Evolutionary conservation across 2,888 invertebrate genomes (phyloP), one percentile per base, ranked within the genome.

Genomic region (Andrena haemorrhoa): DNA sequence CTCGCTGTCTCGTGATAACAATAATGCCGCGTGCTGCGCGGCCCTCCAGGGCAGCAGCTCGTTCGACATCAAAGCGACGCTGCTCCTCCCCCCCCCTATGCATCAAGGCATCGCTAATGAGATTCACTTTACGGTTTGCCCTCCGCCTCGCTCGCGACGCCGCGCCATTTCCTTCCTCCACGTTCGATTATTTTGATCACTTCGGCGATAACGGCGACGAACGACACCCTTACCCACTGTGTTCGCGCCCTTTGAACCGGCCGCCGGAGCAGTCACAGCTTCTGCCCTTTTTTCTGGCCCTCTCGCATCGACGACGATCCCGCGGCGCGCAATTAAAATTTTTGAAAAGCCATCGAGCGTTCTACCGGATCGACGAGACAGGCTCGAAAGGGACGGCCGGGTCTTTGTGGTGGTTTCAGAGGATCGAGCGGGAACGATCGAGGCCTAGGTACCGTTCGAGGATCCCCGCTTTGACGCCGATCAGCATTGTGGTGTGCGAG

Each of bases 61-160:
- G 87, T 87, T 89, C 86, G 89, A 91, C 91, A 91, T 91, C 91
- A 91, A 91, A 91, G 91, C 89, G 85, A 79, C 83, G 78, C 73
- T 26, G 47, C 29, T n/a, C 51, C 4, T 35, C 26, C 35, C 53
- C 49, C 53, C 81, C 84, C 79, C 71, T 61, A 87, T 89, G 90
- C 90, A 90, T 82, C 91, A 88, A 88, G 86, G 88, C 89, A 90
- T 88, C 90, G 92, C 90, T 92, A 92, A 93, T 93, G 93, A 92
- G 93, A 94, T 94, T 93, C 93, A 93, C 93, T 93, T 93, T 92
- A 91, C 91, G 89, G 89, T 91, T 90, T 91, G 90, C 89, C 90
- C 92, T 88, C 10, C 87, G 83, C 81, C 81, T 10, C 29, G 63
- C 10, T 63, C 26, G 80, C 87, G 53, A 60, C 71, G 80, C 63